Percentiles rank a stretch among this genome's conserved stretches.
Conservation (phyloP, 2,113 vertebrate species). For the Lepus timidus region DNA sequence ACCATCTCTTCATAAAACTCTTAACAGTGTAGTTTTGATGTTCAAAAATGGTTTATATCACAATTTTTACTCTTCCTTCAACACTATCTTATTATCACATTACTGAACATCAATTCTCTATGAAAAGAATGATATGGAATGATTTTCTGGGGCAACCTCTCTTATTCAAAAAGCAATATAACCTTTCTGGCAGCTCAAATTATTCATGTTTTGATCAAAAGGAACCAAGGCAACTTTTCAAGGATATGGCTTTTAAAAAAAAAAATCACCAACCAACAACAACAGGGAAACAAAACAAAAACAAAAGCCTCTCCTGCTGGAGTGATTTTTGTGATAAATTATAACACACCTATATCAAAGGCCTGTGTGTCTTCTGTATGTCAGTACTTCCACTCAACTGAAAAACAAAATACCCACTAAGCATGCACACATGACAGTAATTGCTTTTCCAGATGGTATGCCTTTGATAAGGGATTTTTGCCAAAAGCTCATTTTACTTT, state of each 20-base stretch:
- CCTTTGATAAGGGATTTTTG: slow-evolving; percentile 77
- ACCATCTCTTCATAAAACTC: slow-evolving; percentile 45
- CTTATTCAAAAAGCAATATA: neutral
- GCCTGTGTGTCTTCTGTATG: slow-evolving; percentile 41
- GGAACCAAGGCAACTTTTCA: neutral
- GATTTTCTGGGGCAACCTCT: slow-evolving; percentile 5
- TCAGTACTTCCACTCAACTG: slow-evolving; percentile 50
- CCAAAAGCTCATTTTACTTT: slow-evolving; percentile 81
- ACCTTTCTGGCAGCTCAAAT: neutral
- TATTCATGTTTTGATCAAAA: slow-evolving; percentile 16
- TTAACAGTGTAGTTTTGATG: slow-evolving; percentile 29
- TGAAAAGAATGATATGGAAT: slow-evolving; percentile 9
- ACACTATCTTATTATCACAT: slow-evolving; percentile 60
- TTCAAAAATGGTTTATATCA: neutral
- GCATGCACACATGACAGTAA: slow-evolving; percentile 64
- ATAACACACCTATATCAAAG: slow-evolving; percentile 10
- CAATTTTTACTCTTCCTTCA: slow-evolving; percentile 25
- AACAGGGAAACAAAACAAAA: slow-evolving; percentile 16
- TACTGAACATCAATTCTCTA: slow-evolving; percentile 30
- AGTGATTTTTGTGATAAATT: slow-evolving; percentile 28
- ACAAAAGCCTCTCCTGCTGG: neutral
- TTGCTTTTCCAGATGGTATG: slow-evolving; percentile 77
- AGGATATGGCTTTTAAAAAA: slow-evolving; percentile 46
- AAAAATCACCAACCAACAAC: neutral
- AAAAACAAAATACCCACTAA: slow-evolving; percentile 68